Conservation (phyloP, 2,113 vertebrate species). For the Hippoglossus stenolepis region DNA sequence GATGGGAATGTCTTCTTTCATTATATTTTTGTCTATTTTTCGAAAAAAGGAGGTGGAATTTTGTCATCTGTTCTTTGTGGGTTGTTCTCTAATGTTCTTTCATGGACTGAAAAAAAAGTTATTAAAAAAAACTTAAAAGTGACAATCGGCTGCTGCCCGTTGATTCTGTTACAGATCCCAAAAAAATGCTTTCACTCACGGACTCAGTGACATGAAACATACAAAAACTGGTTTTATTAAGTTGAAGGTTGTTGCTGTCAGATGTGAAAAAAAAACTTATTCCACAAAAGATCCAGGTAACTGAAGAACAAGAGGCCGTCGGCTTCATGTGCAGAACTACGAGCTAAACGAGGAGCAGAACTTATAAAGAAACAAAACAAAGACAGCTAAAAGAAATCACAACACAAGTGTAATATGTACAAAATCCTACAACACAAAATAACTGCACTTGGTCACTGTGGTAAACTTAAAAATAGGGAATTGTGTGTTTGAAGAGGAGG, state of each 20-base stretch:
- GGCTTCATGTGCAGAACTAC: slow-evolving; percentile 31
- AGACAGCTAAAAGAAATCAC: slow-evolving; percentile 28
- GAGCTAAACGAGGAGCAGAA: slow-evolving; percentile 33
- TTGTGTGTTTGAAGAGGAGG: background rate
- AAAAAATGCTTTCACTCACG: background rate
- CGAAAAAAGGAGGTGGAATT: slow-evolving; percentile 65
- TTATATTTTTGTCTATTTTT: slow-evolving; percentile 77
- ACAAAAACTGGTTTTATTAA: slow-evolving; percentile 80
- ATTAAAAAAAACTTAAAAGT: slow-evolving; percentile 75
- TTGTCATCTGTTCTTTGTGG: slow-evolving; percentile 81
- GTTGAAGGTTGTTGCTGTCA: slow-evolving; percentile 64
- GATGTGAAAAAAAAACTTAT: slow-evolving; percentile 47
- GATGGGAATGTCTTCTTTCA: slow-evolving; percentile 69
- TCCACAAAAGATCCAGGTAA: slow-evolving; percentile 59
- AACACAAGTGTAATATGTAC: slow-evolving; percentile 59
- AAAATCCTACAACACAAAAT: slow-evolving; percentile 37
- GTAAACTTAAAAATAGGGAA: background rate
- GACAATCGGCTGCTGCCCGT: background rate
- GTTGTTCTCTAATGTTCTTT: slow-evolving; percentile 84
- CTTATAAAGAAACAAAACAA: background rate
- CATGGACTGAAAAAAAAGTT: slow-evolving; percentile 79
- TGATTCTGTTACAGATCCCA: background rate
- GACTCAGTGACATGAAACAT: slow-evolving; percentile 42
- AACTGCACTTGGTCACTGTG: slow-evolving; percentile 40
- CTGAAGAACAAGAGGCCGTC: slow-evolving; percentile 58